Conservation (phyloP, 2,888 invertebrate species). For the Nomada lathburiana region DNA sequence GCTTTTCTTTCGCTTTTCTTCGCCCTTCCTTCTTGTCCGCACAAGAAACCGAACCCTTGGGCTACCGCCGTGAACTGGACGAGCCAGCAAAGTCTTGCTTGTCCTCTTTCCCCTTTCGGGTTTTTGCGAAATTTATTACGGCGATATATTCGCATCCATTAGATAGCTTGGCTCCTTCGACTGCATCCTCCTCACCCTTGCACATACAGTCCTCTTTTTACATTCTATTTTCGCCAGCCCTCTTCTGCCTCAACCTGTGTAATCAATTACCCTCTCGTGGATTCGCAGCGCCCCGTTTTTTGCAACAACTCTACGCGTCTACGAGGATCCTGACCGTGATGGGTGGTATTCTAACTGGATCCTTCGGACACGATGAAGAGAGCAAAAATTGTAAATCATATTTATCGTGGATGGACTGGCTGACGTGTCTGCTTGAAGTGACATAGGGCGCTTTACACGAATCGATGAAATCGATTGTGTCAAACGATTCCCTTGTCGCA, state of each 20-base stretch:
- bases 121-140: slow-evolving; percentile 84
- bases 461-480: background rate
- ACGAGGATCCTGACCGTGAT: background rate
- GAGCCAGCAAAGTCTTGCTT: slow-evolving; percentile 46
- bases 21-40: slow-evolving; percentile 57
- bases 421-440: no score
- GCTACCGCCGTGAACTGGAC: slow-evolving; percentile 59
- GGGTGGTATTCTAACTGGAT: background rate
- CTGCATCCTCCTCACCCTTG: slow-evolving; percentile 49
- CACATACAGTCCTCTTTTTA: slow-evolving; percentile 11
- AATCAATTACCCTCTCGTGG: slow-evolving; percentile 51
- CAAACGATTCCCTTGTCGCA: background rate
- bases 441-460: background rate
- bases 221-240: slow-evolving; percentile 32
- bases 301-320: background rate
- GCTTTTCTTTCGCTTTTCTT: slow-evolving; percentile 71
- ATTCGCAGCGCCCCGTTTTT: slow-evolving; percentile 13
- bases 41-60: slow-evolving; percentile 71
- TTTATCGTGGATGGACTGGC: no score
- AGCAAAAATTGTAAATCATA: background rate
- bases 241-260: background rate
- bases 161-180: slow-evolving; percentile 80
- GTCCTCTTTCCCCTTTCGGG: slow-evolving; percentile 25
- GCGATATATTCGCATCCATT: slow-evolving; percentile 85
- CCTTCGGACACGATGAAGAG: no score